Conservation (phyloP, 2,888 invertebrate species). For the Phaonia tiefii region DNA sequence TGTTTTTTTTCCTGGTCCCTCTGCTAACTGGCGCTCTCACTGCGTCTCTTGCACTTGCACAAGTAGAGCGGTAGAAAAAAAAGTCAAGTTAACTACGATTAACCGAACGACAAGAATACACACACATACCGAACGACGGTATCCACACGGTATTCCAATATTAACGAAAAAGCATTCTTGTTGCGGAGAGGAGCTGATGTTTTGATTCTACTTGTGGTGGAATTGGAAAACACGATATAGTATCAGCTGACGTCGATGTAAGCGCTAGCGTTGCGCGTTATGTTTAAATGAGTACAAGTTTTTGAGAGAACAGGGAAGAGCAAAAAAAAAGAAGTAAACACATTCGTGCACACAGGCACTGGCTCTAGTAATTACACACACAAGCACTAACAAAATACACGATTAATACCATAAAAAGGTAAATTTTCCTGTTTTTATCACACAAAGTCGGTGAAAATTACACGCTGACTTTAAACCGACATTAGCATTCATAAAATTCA, state of each 20-base stretch:
- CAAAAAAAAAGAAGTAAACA: neutral
- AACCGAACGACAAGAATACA: neutral
- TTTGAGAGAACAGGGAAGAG: no score
- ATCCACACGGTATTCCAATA: neutral
- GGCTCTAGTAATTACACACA: neutral
- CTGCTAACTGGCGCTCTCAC: constrained; percentile 15
- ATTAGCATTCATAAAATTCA: no score
- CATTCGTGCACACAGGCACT: no score
- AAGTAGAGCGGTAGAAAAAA: constrained; percentile 16
- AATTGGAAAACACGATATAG: constrained; percentile 22
- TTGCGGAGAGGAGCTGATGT: constrained; percentile 1
- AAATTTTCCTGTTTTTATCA: constrained; percentile 42
- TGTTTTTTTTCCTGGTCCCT: constrained; percentile 17
- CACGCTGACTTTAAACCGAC: no score
- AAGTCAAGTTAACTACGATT: constrained; percentile 45
- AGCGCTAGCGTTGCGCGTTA: neutral
- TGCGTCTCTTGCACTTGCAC: constrained; percentile 16
- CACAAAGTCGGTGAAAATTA: neutral
- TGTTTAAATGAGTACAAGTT: neutral
- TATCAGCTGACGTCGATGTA: constrained; percentile 29
- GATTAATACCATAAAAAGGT: neutral
- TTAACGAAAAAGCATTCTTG: neutral
- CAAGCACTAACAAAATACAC: constrained; percentile 9
- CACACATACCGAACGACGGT: no score
- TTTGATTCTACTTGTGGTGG: constrained; percentile 7